Evolutionary conservation across 2,888 invertebrate genomes (phyloP).

Genomic region (Andrena dorsata): DNA sequence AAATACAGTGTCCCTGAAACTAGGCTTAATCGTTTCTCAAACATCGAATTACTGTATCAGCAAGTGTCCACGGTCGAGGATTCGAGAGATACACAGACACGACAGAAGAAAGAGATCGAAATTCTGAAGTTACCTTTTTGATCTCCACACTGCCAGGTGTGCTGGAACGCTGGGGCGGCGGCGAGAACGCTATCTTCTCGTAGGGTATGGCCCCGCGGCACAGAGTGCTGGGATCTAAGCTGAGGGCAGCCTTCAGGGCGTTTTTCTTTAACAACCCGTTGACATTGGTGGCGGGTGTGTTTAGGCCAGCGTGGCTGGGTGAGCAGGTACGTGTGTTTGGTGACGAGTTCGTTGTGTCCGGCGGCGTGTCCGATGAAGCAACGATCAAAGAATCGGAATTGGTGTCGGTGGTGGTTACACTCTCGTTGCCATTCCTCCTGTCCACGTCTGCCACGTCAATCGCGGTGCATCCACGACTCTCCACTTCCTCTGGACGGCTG

Average conservation of each 20-base stretch:
- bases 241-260: slow-evolving; percentile 83
- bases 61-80: background rate
- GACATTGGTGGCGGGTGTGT: slow-evolving; percentile 73
- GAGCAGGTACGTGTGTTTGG: slow-evolving; percentile 81
- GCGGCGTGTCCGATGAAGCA: slow-evolving; percentile 71
- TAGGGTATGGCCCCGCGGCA: slow-evolving; percentile 81
- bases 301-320: slow-evolving; percentile 75
- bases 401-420: slow-evolving; percentile 77
- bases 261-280: slow-evolving; percentile 82
- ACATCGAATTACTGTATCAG: no score
- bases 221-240: slow-evolving; percentile 83
- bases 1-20: no score
- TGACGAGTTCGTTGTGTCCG: slow-evolving; percentile 77
- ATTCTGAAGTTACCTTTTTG: slow-evolving; percentile 73
- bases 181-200: slow-evolving; percentile 81
- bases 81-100: no score
- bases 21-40: no score
- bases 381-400: slow-evolving; percentile 77
- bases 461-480: slow-evolving; percentile 31
- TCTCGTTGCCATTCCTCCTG: slow-evolving; percentile 76
- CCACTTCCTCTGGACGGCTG: slow-evolving; percentile 49
- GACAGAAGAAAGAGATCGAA: background rate
- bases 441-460: slow-evolving; percentile 48
- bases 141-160: slow-evolving; percentile 79
- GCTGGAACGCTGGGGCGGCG: slow-evolving; percentile 77